Evolutionary conservation across 2,888 invertebrate species (phyloP).

Genomic region (Callosobruchus maculatus): DNA sequence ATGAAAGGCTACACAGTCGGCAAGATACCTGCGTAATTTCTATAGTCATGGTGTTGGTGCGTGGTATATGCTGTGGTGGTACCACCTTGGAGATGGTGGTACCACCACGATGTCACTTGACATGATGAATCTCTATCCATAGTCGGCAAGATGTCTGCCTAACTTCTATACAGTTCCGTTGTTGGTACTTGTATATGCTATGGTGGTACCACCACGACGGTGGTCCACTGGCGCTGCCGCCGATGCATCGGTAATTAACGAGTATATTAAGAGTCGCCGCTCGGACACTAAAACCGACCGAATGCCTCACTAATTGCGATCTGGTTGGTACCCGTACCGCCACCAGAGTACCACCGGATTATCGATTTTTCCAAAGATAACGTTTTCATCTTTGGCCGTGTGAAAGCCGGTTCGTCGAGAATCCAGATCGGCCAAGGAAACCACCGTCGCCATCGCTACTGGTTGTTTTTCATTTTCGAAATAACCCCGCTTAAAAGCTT

Average conservation of each 20-base stretch:
- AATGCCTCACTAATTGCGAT: background rate
- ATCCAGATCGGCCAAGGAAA: background rate
- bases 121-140: too few relatives aligned
- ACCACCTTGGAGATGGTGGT: too few relatives aligned
- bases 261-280: background rate
- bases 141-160: too few relatives aligned
- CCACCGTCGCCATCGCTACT: background rate
- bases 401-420: background rate
- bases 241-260: background rate
- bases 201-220: background rate
- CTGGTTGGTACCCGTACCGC: background rate
- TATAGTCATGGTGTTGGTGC: too few relatives aligned
- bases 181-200: too few relatives aligned
- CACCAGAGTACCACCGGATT: background rate
- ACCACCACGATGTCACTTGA: too few relatives aligned
- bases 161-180: too few relatives aligned
- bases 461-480: background rate
- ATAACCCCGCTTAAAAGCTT: background rate
- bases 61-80: too few relatives aligned
- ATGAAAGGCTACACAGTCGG: too few relatives aligned
- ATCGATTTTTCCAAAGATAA: background rate
- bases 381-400: background rate
- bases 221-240: background rate
- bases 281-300: background rate
- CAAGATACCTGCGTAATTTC: too few relatives aligned